These are phyloP conservation scores for Xanthorhoe spadicearia DNA, from an alignment of 2,888 invertebrate species.

Conservation along the genomic window DNA sequence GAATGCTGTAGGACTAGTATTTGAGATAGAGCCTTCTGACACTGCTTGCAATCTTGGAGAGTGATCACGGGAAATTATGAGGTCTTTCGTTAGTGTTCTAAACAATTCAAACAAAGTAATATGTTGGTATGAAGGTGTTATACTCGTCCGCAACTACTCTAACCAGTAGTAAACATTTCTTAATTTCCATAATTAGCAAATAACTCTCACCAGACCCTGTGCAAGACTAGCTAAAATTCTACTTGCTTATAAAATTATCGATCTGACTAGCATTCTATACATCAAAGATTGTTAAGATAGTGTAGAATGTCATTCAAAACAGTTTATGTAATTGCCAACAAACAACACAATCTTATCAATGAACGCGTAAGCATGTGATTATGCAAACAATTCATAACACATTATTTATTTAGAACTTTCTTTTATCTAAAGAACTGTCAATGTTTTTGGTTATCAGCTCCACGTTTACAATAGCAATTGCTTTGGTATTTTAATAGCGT, in stretches of 20 bases:
- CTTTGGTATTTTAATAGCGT: background rate
- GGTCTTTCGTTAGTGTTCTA: no score
- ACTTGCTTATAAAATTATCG: no score
- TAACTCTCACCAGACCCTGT: no score
- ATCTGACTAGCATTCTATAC: no score
- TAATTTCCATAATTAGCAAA: no score
- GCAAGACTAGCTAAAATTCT: no score
- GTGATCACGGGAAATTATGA: slow-evolving; percentile 14
- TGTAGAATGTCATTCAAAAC: slow-evolving; percentile 34
- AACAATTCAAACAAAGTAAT: no score
- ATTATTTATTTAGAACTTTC: slow-evolving; percentile 27
- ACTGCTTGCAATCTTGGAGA: slow-evolving; percentile 14
- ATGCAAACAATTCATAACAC: slow-evolving; percentile 32
- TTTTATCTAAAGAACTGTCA: slow-evolving; percentile 21
- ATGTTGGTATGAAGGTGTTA: no score
- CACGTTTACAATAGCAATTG: slow-evolving; percentile 10
- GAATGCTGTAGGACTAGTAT: slow-evolving; percentile 35
- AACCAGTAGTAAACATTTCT: no score
- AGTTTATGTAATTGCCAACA: slow-evolving; percentile 39
- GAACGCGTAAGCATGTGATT: slow-evolving; percentile 29
- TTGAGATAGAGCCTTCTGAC: slow-evolving; percentile 12
- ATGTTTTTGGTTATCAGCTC: slow-evolving; percentile 26
- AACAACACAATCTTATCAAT: slow-evolving; percentile 39
- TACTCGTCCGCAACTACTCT: no score
- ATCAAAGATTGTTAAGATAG: background rate